Evolutionary conservation across 2,797 vertebrate species (phyloP).

Genomic region (Chaunax sp.): DNA sequence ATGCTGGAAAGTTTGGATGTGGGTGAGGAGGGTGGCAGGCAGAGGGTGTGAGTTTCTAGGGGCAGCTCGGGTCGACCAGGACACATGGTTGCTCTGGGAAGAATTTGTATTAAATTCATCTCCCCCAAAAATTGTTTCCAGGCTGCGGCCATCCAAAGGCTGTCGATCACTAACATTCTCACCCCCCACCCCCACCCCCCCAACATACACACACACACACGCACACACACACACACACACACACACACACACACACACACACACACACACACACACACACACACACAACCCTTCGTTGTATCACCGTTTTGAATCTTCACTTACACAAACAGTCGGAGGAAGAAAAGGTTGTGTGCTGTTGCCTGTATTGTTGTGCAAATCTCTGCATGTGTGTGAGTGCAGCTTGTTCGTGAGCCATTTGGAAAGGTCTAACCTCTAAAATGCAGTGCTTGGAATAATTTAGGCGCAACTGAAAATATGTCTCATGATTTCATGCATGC

Average conservation of each 20-base stretch:
- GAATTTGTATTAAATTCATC: constrained; percentile 77
- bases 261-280: constrained; percentile 4
- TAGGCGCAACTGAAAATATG: constrained; percentile 64
- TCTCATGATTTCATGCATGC: constrained; percentile 72
- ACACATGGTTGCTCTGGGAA: constrained; percentile 63
- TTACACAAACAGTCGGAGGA: constrained; percentile 61
- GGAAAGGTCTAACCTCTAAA: constrained; percentile 57
- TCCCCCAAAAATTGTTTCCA: constrained; percentile 78
- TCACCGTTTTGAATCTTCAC: constrained; percentile 52
- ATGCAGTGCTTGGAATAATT: constrained; percentile 63
- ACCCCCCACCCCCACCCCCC: constrained; percentile 18
- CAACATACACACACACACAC: constrained; percentile 22
- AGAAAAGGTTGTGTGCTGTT: constrained; percentile 33
- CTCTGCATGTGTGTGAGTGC: constrained; percentile 9
- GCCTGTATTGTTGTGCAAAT: constrained; percentile 22
- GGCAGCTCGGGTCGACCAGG: constrained; percentile 61
- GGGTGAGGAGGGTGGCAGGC: constrained; percentile 28
- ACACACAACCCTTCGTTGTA: constrained; percentile 7
- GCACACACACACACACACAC: not conserved
- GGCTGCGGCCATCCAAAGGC: constrained; percentile 70
- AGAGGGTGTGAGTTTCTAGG: constrained; percentile 57
- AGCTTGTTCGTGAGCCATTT: constrained; percentile 53
- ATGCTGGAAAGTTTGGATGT: constrained; percentile 31
- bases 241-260: constrained; percentile 6
- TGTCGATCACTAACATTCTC: constrained; percentile 63